These are phyloP conservation scores for Vanessa atalanta DNA, from an alignment of 1,140 invertebrate genomes.

Conservation along the genomic window DNA sequence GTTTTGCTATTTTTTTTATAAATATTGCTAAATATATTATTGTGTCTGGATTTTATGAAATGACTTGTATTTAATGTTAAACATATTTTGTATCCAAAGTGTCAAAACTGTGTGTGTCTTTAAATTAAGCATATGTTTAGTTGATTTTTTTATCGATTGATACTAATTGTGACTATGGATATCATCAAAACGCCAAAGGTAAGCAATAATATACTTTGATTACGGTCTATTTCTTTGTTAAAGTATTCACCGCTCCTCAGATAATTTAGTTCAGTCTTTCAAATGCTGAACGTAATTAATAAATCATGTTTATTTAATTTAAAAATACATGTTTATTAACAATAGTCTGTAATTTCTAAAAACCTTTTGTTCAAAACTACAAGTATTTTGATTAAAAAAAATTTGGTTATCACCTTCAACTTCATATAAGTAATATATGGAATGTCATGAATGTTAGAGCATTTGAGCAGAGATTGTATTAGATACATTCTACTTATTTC, in stretches of 20 bases:
- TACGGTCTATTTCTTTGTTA: neutral
- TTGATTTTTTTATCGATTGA: conserved; percentile 58
- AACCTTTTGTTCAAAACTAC: no score
- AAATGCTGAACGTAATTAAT: no score
- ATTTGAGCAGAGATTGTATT: no score
- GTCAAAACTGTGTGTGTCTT: neutral
- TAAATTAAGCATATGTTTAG: conserved; percentile 17
- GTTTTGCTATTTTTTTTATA: conserved; percentile 18
- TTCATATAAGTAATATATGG: no score
- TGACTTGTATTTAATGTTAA: neutral
- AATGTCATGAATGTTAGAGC: no score
- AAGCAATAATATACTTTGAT: conserved; percentile 9
- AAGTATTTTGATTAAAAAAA: no score
- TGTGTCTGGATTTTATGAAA: neutral
- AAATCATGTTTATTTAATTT: no score
- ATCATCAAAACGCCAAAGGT: conserved; percentile 73
- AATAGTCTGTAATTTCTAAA: no score
- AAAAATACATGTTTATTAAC: no score
- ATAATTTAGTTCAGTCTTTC: no score
- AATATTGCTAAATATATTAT: conserved; percentile 1
- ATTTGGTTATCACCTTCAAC: no score
- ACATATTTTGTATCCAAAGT: neutral
- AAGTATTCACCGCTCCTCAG: neutral
- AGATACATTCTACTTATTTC: no score
- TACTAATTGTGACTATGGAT: conserved; percentile 58